These are phyloP conservation scores for Andrena bicolor DNA, from an alignment of 2,888 invertebrate genomes.

Conservation along the genomic window DNA sequence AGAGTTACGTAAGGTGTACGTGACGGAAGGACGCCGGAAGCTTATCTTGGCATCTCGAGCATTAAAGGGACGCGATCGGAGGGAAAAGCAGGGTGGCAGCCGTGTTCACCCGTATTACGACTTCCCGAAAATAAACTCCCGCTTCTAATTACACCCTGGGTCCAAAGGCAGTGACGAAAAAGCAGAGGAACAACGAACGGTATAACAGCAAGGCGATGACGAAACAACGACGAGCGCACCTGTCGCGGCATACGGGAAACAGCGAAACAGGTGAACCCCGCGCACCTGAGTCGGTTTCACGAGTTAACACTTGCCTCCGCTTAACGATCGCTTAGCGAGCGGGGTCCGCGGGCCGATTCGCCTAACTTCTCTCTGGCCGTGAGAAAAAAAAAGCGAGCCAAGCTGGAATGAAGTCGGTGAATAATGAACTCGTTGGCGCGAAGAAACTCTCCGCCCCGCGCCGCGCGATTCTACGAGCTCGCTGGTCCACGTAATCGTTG, in stretches of 20 bases:
- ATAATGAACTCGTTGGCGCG: constrained; percentile 27
- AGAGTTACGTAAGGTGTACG: constrained; percentile 8
- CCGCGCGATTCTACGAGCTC: background rate
- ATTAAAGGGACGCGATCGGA: constrained; percentile 16
- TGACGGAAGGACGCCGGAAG: background rate
- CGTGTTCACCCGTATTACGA: constrained; percentile 10
- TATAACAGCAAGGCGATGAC: constrained; percentile 66
- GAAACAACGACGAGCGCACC: constrained; percentile 73
- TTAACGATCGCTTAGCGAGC: constrained; percentile 36
- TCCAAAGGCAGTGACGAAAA: constrained; percentile 26
- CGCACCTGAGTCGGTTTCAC: constrained; percentile 81
- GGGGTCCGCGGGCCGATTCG: background rate
- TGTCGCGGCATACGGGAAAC: constrained; percentile 83
- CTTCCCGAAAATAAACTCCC: constrained; percentile 45
- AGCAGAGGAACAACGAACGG: constrained; percentile 38
- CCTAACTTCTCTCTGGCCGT: background rate
- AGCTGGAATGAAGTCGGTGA: no score
- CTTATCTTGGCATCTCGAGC: constrained; percentile 30
- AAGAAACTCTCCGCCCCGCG: background rate
- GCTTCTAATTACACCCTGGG: constrained; percentile 50
- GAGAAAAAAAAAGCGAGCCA: constrained; percentile 20
- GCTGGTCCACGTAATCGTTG: constrained; percentile 48
- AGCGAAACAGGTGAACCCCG: constrained; percentile 82
- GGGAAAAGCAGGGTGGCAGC: constrained; percentile 17
- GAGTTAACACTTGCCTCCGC: constrained; percentile 76